Evolutionary conservation across 2,888 invertebrate species (phyloP), one percentile per base, ranked within the genome.

Genomic region (Lymantria monacha): DNA sequence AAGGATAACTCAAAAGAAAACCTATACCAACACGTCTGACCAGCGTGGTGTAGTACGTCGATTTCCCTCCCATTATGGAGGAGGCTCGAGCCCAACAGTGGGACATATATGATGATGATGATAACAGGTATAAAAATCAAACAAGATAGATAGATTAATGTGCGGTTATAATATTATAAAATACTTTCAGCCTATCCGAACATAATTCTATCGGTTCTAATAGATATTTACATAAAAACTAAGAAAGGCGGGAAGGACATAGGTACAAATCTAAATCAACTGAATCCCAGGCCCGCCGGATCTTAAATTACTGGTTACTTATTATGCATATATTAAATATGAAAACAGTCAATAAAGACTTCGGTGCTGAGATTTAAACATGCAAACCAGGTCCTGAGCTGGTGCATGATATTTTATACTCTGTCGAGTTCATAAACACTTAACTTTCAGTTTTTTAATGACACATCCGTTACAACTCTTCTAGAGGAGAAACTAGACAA

Each of bases 161-260:
- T 76, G 74, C 71, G 86, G 87, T 87, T 88, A 89, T 90, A 88
- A 85, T 88, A 81, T 81, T 87, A 89, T 87, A 90, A 90, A 90
- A 90, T 88, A 90, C 85, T 86, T 86, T 86, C 81, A 87, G 80
- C 89, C 83, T 90, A 90, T 84, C n/a, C 72, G 75, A 83, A 88
- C 87, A 87, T 87, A 88, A 88, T 85, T 80, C 84, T 88, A 88
- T 70, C 74, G 81, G 81, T 80, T 85, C 81, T 87, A 85, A 73
- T 79, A 81, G 70, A 83, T 89, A 90, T 90, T 85, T 89, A 90
- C 90, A 90, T 74, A 81, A 69, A 76, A 13, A 70, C 70, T 71
- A 75, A 64, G 69, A 79, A 81, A 85, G 85, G 87, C 85, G 83
- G 86, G 81, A 76, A 72, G 71, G 41, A 41, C 14, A 41, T 41